Conservation (phyloP, 2,797 vertebrate genomes). For the Lutjanus campechanus region DNA sequence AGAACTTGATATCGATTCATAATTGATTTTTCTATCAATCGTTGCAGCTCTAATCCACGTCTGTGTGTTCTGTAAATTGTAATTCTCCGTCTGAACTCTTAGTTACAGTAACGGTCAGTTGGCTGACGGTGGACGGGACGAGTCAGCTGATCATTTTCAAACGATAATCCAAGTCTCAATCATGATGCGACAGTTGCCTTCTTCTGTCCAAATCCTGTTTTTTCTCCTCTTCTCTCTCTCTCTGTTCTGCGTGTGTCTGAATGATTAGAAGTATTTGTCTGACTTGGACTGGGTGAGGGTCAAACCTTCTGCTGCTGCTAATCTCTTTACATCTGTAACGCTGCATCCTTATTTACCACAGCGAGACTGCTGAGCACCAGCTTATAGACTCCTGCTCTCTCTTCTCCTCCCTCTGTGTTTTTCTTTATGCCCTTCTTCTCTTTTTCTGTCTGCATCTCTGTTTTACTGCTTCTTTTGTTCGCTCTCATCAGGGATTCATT, state of each 20-base stretch:
- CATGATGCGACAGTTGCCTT: slow-evolving; percentile 31
- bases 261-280: slow-evolving; percentile 62
- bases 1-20: too few relatives aligned
- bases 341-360: slow-evolving; percentile 55
- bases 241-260: slow-evolving; percentile 28
- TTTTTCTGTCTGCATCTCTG: slow-evolving; percentile 24
- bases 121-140: background rate
- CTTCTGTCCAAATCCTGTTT: slow-evolving; percentile 53
- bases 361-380: slow-evolving; percentile 21
- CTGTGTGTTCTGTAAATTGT: background rate
- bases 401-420: slow-evolving; percentile 12
- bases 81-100: background rate
- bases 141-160: slow-evolving; percentile 50
- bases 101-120: background rate
- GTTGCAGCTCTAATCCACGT: too few relatives aligned
- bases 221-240: background rate
- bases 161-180: slow-evolving; percentile 61
- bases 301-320: slow-evolving; percentile 63
- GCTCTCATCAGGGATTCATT: slow-evolving; percentile 57
- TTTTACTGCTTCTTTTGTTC: slow-evolving; percentile 64
- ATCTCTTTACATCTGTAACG: slow-evolving; percentile 71
- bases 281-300: slow-evolving; percentile 45
- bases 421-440: background rate
- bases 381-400: slow-evolving; percentile 2
- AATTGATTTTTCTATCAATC: too few relatives aligned